Base-by-base conservation (phyloP, 2,113 vertebrate genomes). In the Polypterus senegalus region DNA sequence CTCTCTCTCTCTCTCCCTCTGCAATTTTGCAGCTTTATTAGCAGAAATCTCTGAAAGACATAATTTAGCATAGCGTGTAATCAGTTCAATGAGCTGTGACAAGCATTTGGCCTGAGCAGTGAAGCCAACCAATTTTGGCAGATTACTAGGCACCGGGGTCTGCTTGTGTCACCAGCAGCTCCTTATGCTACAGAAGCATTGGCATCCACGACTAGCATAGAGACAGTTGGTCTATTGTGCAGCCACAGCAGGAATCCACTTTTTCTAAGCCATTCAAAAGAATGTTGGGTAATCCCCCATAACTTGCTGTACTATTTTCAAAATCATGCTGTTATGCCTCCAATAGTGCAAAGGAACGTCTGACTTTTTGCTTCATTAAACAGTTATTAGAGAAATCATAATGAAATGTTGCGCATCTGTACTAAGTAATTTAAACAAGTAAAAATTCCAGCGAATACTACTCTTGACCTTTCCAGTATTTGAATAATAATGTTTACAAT, bases 321-420 rank as follows among this genome's bases (percentile, higher is more conserved):
- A 66, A 65, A 77, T 65, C 58, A 49, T 59, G 57, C 51, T 66
- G 46, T 67, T 74, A 66, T 69, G 72, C 79, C 68, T 70, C 68
- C 72, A 71, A 66, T 66, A 78, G 63, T 72, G 70, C 67, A 62
- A 76, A 58, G 61, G 59, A 60, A 56, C 66, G 68, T 48, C 4
- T 81, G 71, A 73, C 75, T 76, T 73, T 75, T 67, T 71, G 68
- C 75, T 76, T 78, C 77, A 79, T 84, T 80, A 80, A 79, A 71
- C n/a, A 65, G 77, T 78, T 73, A 73, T 83, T 83, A 77, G 57
- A 70, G 66, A 63, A 75, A 73, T 72, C 62, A 73, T 71, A 83
- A 77, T 65, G 61, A 74, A 69, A 74, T 69, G 65, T 73, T 73
- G 68, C 46, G 74, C 64, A 69, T 70, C 62, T 59, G 48, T 67